Percentiles rank a stretch among this genome's conserved stretches.
Conservation (phyloP, 2,888 invertebrate genomes). For the Lacanobia oleracea region DNA sequence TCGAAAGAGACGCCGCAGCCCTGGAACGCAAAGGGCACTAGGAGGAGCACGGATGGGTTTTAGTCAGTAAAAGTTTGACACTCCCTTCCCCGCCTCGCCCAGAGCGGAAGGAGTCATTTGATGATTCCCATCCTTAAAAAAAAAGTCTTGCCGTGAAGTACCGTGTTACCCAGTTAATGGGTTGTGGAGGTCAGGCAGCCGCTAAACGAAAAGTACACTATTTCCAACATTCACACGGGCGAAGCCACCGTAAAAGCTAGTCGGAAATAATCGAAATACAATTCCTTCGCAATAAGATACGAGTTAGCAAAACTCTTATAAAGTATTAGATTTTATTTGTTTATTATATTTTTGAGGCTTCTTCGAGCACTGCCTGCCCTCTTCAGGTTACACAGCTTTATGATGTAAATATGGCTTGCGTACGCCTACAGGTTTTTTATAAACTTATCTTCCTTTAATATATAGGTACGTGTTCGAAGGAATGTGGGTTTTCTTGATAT, state of each 20-base stretch:
- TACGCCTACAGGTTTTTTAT: slow-evolving; percentile 15
- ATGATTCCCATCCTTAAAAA: too few relatives aligned
- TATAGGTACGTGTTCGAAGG: background rate
- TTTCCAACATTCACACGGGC: too few relatives aligned
- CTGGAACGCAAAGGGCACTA: too few relatives aligned
- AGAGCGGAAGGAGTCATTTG: too few relatives aligned
- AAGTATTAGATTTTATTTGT: slow-evolving; percentile 37
- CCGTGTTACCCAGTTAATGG: too few relatives aligned
- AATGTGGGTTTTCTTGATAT: background rate
- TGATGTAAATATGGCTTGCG: background rate
- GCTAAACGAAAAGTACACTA: too few relatives aligned
- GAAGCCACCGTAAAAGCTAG: background rate
- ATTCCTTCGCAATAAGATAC: slow-evolving; percentile 18
- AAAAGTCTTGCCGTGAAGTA: too few relatives aligned
- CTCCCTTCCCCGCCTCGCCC: too few relatives aligned
- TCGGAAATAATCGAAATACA: slow-evolving; percentile 6
- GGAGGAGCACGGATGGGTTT: too few relatives aligned
- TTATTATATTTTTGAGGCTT: slow-evolving; percentile 23
- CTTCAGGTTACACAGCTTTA: slow-evolving; percentile 30
- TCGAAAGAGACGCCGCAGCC: too few relatives aligned
- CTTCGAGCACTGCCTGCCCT: slow-evolving; percentile 9
- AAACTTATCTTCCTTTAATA: slow-evolving; percentile 8
- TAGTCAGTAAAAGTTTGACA: too few relatives aligned
- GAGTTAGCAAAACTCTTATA: slow-evolving; percentile 28
- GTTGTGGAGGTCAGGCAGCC: too few relatives aligned